phyloP scores from a whole-genome alignment of 2,888 invertebrate genomes.

The Ormyrus pomaceus region DNA sequence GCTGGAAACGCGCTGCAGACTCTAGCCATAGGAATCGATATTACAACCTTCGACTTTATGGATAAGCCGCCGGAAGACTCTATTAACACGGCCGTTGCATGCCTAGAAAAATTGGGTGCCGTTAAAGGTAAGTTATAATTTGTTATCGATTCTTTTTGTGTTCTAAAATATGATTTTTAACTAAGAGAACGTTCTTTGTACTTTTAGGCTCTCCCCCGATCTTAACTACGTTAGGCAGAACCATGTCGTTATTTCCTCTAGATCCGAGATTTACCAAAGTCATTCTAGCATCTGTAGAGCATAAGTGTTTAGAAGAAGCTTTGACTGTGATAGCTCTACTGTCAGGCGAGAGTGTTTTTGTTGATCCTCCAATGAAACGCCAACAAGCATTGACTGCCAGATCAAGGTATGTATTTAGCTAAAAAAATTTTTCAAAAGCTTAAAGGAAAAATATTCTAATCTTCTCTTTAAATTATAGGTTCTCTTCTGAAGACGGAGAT shows the following conservation, averaged over 20 bases:
- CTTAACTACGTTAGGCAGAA: slow-evolving; percentile 87
- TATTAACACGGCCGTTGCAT: slow-evolving; percentile 80
- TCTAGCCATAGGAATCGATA: slow-evolving; percentile 89
- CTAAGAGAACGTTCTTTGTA: background rate
- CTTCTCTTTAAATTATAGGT: slow-evolving; percentile 77
- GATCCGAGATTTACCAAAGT: slow-evolving; percentile 93
- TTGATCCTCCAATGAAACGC: slow-evolving; percentile 84
- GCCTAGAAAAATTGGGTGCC: slow-evolving; percentile 80
- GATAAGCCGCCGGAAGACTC: slow-evolving; percentile 89
- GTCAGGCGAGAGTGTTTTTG: slow-evolving; percentile 91
- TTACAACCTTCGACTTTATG: slow-evolving; percentile 91
- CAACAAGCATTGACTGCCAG: slow-evolving; percentile 86
- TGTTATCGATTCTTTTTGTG: slow-evolving; percentile 17
- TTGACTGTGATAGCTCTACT: slow-evolving; percentile 91
- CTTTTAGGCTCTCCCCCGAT: slow-evolving; percentile 77
- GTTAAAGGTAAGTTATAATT: slow-evolving; percentile 66
- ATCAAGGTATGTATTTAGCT: slow-evolving; percentile 73
- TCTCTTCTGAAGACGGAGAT: slow-evolving; percentile 91
- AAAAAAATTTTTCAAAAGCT: background rate
- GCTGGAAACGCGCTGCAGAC: slow-evolving; percentile 88
- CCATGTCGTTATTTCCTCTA: slow-evolving; percentile 94
- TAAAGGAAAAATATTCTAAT: background rate
- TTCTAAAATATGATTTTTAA: background rate
- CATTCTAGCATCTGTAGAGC: slow-evolving; percentile 85
- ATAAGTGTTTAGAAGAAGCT: slow-evolving; percentile 87